phyloP scores from a whole-genome alignment of 2,113 vertebrate genomes.

The Pionites leucogaster region DNA sequence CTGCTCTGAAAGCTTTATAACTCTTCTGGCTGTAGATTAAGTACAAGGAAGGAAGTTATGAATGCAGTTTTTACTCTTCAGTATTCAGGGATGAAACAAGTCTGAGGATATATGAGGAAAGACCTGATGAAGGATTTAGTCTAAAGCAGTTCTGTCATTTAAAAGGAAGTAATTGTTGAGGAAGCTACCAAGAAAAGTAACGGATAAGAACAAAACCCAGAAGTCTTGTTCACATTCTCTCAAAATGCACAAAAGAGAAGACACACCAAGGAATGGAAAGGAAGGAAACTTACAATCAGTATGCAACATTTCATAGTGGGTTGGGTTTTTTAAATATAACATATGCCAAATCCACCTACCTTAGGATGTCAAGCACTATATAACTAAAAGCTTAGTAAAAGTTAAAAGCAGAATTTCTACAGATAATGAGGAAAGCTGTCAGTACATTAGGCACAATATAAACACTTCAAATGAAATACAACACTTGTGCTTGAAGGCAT shows the following conservation, averaged over 20 bases:
- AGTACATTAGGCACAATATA: background rate
- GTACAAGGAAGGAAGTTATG: background rate
- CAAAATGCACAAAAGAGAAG: background rate
- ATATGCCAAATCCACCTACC: background rate
- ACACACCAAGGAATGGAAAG: background rate
- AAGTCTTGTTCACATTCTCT: background rate
- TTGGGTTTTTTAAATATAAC: background rate
- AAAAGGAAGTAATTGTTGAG: background rate
- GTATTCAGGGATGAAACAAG: background rate
- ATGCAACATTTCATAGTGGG: background rate
- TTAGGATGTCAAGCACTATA: background rate
- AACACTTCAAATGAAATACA: conserved; percentile 12
- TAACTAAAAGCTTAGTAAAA: background rate
- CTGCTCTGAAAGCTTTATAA: conserved; percentile 23
- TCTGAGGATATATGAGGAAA: background rate
- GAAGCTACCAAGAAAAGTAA: background rate
- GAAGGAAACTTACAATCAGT: background rate
- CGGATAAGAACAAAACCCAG: background rate
- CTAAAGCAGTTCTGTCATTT: background rate
- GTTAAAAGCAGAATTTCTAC: background rate
- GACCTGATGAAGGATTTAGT: background rate
- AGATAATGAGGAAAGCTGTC: background rate
- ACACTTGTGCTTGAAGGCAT: background rate
- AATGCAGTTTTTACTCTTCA: background rate
- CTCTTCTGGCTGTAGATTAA: background rate